Conservation (phyloP, 2,797 vertebrate genomes). For the Lates japonicus region DNA sequence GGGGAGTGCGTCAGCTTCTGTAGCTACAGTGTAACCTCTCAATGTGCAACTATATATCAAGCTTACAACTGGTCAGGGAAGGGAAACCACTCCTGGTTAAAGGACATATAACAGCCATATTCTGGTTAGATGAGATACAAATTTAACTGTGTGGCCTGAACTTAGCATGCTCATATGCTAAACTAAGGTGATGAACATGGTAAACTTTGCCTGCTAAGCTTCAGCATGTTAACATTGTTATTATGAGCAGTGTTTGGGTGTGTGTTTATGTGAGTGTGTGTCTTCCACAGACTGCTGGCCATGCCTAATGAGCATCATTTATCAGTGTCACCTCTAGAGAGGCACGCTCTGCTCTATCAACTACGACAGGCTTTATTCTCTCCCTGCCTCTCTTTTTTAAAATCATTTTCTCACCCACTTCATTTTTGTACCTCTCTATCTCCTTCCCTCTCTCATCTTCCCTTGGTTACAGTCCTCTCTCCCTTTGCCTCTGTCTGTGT, state of each 20-base stretch:
- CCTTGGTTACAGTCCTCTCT: constrained; percentile 7
- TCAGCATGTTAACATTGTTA: not conserved
- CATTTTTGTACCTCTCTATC: not conserved
- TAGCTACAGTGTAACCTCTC: not conserved
- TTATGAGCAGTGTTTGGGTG: not conserved
- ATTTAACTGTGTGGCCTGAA: not conserved
- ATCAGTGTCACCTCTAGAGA: constrained; percentile 51
- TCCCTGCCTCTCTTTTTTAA: not conserved
- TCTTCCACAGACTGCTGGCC: constrained; percentile 20
- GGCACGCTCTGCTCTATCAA: constrained; percentile 42
- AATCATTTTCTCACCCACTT: constrained; percentile 2
- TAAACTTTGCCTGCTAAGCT: not conserved
- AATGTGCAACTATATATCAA: not conserved
- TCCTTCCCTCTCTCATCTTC: constrained; percentile 1
- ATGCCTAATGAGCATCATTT: constrained; percentile 50
- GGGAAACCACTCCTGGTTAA: not conserved
- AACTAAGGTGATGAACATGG: not conserved
- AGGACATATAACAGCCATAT: not conserved
- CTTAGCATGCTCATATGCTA: not conserved
- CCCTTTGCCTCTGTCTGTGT: constrained; percentile 22
- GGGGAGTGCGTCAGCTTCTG: not conserved
- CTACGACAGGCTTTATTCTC: constrained; percentile 50
- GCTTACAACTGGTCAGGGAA: not conserved
- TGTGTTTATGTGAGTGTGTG: constrained; percentile 22
- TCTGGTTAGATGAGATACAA: not conserved